Conservation (phyloP, 2,113 vertebrate genomes). For the Penelope pileata region DNA sequence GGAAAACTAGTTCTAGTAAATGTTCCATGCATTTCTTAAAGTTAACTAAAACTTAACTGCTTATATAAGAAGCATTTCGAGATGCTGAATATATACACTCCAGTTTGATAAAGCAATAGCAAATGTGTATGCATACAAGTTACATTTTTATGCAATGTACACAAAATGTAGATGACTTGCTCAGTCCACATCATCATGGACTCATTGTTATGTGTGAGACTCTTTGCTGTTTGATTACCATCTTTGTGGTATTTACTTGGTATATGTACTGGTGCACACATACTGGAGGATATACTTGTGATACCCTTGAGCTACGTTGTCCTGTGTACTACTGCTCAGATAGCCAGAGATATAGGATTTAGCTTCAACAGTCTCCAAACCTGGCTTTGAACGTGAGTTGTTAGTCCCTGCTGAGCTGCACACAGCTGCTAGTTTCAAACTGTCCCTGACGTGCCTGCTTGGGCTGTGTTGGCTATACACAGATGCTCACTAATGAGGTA, state of each 20-base stretch:
- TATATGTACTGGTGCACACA: background rate
- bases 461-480: background rate
- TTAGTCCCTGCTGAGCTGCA: background rate
- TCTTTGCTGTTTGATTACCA: background rate
- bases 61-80: background rate
- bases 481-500: background rate
- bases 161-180: background rate
- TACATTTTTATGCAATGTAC: background rate
- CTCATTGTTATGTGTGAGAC: background rate
- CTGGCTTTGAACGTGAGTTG: background rate
- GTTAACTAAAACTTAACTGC: background rate
- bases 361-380: background rate
- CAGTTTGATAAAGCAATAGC: background rate
- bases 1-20: background rate
- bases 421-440: background rate
- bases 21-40: background rate
- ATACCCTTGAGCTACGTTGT: background rate
- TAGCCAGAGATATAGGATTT: background rate
- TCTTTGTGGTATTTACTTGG: background rate
- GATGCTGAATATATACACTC: background rate
- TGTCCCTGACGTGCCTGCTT: slow-evolving; percentile 11
- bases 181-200: background rate
- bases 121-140: background rate
- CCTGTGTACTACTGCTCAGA: background rate
- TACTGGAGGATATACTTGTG: background rate